Evolutionary conservation across 2,888 invertebrate genomes (phyloP).

Genomic region (Hemicrepidius hirtus): DNA sequence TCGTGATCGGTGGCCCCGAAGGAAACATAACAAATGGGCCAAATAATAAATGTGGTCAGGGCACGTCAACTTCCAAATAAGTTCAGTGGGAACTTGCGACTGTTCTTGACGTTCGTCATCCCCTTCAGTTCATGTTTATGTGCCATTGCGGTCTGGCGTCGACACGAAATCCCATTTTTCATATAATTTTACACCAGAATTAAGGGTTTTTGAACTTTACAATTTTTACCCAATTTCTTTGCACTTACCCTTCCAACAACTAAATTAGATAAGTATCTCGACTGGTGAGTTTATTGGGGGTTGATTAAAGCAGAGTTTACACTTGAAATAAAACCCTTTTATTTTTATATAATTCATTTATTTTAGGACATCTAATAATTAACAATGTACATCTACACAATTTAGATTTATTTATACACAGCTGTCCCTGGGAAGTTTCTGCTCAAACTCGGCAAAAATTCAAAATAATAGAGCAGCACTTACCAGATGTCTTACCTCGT

Average conservation of each 20-base stretch:
- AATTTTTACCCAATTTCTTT: constrained; percentile 13
- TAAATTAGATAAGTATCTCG: constrained; percentile 22
- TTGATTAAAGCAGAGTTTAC: neutral
- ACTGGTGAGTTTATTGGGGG: too few species aligned
- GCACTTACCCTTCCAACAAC: neutral
- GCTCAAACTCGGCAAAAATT: constrained; percentile 12
- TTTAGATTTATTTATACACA: constrained; percentile 47
- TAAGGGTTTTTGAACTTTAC: constrained; percentile 1
- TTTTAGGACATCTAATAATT: constrained; percentile 69
- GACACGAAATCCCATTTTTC: constrained; percentile 48
- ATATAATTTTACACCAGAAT: constrained; percentile 39
- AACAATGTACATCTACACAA: constrained; percentile 70
- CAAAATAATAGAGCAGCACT: constrained; percentile 6
- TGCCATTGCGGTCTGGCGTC: constrained; percentile 51
- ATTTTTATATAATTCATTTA: constrained; percentile 64
- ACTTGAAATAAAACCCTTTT: constrained; percentile 1
- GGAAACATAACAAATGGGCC: constrained; percentile 64
- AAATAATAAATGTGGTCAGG: constrained; percentile 66
- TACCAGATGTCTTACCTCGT: constrained; percentile 21
- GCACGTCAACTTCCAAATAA: constrained; percentile 66
- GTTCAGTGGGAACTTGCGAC: constrained; percentile 63
- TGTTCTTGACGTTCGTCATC: constrained; percentile 53
- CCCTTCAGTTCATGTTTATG: constrained; percentile 51
- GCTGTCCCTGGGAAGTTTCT: constrained; percentile 16
- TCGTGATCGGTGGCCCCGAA: constrained; percentile 43